Evolutionary conservation across 2,797 vertebrate species (phyloP), one percentile per base, ranked within the genome.

Genomic region (Arctocebus calabarensis): DNA sequence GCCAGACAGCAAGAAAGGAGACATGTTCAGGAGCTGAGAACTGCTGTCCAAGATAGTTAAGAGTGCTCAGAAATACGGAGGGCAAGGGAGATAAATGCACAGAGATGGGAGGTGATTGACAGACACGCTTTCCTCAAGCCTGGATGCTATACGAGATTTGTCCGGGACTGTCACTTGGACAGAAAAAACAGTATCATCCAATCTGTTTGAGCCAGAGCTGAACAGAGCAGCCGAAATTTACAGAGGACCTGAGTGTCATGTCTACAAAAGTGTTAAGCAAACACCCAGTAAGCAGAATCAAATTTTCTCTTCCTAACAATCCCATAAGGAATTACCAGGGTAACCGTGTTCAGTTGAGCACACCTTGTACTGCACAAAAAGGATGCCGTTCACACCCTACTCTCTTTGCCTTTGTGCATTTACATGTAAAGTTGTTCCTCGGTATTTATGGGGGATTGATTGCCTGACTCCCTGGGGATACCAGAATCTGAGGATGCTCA

Each of bases 321-420:
- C 66, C 27, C 29, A 13, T 1, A 62, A 70, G 61, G 40, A 48
- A 66, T 70, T 32, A 9, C 17, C 37, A 45, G 55, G 48, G n/a
- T 59, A 45, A 5, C 48, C 25, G 2, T 0, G 34, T 13, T 37
- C 84, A 7, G 90, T 40, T 23, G 70, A 55, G 13, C 40, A 68
- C 70, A 29, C 57, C 37, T 1, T 0, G 17, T 89, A 66, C 89
- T 82, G 73, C 73, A 19, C 90, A 61, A 75, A 57, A 7, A 9
- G 6, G 20, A 1, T 13, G 17, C 12, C 75, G 0, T 5, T 29
- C 23, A 0, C 45, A 34, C 2, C 45, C 25, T 25, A 5, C 70
- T 29, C 43, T n/a, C 62, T 55, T 17, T 2, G 74, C 34, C 55
- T n/a, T 55, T 43, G 52, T 6, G 4, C 43, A 2, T 25, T 29